These are phyloP conservation scores for Pluvianellus socialis DNA, from an alignment of 2,113 vertebrate genomes.

Conservation along the genomic window DNA sequence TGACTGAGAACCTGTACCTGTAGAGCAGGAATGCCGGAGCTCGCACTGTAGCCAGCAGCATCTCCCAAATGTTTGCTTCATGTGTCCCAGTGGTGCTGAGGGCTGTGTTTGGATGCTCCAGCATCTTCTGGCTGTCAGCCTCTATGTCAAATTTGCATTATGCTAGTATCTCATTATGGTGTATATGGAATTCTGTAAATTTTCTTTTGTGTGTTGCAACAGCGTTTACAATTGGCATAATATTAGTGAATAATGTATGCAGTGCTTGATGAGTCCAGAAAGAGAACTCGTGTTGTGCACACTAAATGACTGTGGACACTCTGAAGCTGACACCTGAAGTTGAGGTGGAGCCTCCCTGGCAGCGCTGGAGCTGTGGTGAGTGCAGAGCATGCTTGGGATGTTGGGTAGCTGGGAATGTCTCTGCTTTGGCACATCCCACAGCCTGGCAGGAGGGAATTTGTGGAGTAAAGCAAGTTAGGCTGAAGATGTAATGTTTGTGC, in stretches of 20 bases:
- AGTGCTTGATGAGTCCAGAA: not conserved
- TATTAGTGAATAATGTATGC: not conserved
- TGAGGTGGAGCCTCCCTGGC: not conserved
- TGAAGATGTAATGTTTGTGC: not conserved
- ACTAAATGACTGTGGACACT: accelerated
- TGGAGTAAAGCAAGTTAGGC: not conserved
- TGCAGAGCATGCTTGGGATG: not conserved
- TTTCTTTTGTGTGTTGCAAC: not conserved
- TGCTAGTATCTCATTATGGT: not conserved
- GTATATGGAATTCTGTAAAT: not conserved
- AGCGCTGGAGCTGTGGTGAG: not conserved
- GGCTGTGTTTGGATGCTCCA: not conserved
- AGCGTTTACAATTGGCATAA: not conserved
- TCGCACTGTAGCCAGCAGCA: not conserved
- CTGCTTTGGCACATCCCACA: not conserved
- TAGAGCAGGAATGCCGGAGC: accelerated
- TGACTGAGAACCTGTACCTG: not conserved
- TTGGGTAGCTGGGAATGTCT: not conserved
- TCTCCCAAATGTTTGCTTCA: not conserved
- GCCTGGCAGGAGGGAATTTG: not conserved
- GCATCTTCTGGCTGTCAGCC: not conserved
- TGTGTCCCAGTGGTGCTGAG: not conserved
- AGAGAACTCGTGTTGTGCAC: not conserved
- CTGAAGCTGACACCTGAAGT: not conserved
- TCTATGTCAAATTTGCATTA: not conserved